Percentiles rank a stretch among this genome's conserved stretches.
Conservation (phyloP, 2,888 invertebrate species). For the Drosophila quinaria region DNA sequence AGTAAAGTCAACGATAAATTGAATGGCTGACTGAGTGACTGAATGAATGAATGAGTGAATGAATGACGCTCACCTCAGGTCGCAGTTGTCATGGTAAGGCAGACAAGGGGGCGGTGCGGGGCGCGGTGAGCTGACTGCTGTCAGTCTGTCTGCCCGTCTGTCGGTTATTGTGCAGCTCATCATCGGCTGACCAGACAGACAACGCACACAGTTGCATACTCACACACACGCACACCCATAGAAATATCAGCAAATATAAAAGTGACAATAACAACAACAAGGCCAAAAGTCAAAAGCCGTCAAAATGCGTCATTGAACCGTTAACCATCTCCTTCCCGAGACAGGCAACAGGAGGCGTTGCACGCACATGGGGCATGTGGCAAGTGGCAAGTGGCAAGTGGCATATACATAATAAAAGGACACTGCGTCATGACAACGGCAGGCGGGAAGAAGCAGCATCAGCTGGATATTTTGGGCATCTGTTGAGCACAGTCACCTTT, state of each 20-base stretch:
- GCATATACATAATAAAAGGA: constrained; percentile 34
- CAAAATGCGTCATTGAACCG: constrained; percentile 70
- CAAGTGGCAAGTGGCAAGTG: not conserved
- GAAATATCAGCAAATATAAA: constrained; percentile 51
- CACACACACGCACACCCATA: constrained; percentile 24
- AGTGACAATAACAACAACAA: constrained; percentile 45
- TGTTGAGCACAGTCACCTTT: not conserved
- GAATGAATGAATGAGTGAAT: constrained; percentile 56
- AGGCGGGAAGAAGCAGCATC: not conserved
- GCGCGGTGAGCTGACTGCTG: not conserved
- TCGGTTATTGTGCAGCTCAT: constrained; percentile 68
- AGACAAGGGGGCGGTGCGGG: not conserved
- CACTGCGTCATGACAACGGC: constrained; percentile 23
- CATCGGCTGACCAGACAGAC: constrained; percentile 43
- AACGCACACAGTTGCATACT: constrained; percentile 11
- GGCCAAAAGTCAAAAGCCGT: constrained; percentile 72
- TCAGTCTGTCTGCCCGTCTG: constrained; percentile 19
- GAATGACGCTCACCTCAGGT: constrained; percentile 11
- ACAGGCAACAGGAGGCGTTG: not conserved
- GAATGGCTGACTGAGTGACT: constrained; percentile 71
- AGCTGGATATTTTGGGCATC: constrained; percentile 12
- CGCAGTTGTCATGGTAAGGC: not conserved
- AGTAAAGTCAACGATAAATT: constrained; percentile 80
- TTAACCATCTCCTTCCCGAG: constrained; percentile 37
- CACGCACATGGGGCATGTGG: constrained; percentile 13